Conservation (phyloP, 1,140 invertebrate species). For the Popillia japonica region DNA sequence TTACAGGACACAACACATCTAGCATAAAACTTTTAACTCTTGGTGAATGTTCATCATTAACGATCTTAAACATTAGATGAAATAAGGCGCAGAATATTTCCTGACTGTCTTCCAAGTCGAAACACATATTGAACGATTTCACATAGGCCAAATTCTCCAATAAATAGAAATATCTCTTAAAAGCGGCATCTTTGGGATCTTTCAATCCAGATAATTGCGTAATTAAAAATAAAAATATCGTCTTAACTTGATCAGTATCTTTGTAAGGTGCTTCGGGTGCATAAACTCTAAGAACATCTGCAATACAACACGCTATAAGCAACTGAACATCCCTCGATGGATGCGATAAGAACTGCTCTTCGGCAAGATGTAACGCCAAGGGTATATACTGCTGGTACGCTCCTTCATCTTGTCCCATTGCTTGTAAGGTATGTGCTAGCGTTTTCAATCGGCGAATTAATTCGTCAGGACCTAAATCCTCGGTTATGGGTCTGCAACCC, state of each 20-base stretch:
- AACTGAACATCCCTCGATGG: slow-evolving; percentile 92
- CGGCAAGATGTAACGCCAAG: slow-evolving; percentile 92
- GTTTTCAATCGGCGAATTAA: slow-evolving; percentile 92
- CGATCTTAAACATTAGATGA: slow-evolving; percentile 94
- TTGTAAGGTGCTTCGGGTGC: slow-evolving; percentile 98
- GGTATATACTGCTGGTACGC: slow-evolving; percentile 94
- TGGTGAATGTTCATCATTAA: slow-evolving; percentile 94
- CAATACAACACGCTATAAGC: slow-evolving; percentile 95
- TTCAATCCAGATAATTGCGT: slow-evolving; percentile 92
- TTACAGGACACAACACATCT: slow-evolving; percentile 91
- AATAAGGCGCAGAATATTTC: slow-evolving; percentile 96
- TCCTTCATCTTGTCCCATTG: slow-evolving; percentile 95
- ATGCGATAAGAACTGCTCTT: slow-evolving; percentile 92
- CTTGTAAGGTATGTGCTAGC: slow-evolving; percentile 91
- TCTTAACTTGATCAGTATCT: slow-evolving; percentile 92
- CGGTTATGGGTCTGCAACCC: slow-evolving; percentile 86
- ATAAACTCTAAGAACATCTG: slow-evolving; percentile 96
- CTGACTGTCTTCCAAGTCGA: slow-evolving; percentile 96
- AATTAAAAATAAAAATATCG: slow-evolving; percentile 95
- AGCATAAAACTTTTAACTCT: slow-evolving; percentile 98
- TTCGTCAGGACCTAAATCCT: slow-evolving; percentile 94
- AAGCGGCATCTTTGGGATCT: slow-evolving; percentile 96
- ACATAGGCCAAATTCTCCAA: slow-evolving; percentile 96
- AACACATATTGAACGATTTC: slow-evolving; percentile 99
- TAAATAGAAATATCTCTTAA: slow-evolving; percentile 96